Conservation (phyloP, 2,797 vertebrate genomes). For the Amblyraja radiata region DNA sequence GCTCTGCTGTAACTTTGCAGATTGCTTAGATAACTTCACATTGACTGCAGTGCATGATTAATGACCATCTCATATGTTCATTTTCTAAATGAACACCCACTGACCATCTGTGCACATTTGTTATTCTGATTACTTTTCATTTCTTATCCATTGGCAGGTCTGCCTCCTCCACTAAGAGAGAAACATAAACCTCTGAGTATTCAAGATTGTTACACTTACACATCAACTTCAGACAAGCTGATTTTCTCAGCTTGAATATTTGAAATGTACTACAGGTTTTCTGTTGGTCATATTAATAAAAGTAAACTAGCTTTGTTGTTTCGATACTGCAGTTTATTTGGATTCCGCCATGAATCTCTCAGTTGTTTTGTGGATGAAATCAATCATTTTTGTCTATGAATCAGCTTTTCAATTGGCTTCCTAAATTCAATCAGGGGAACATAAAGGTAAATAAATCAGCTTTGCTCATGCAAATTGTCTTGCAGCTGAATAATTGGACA, state of each 20-base stretch:
- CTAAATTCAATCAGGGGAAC: neutral
- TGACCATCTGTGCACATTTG: neutral
- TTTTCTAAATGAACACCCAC: neutral
- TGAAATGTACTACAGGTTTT: neutral
- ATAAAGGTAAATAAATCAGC: neutral
- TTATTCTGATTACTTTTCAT: neutral
- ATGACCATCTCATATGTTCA: neutral
- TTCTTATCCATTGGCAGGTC: neutral
- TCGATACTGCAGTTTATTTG: neutral
- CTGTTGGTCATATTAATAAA: neutral
- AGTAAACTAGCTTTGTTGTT: neutral
- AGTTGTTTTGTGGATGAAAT: neutral
- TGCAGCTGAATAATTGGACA: neutral
- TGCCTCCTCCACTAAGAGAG: neutral
- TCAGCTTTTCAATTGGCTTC: neutral
- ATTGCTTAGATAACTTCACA: neutral
- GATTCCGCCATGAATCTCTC: neutral
- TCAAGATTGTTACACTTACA: neutral
- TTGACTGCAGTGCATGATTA: neutral
- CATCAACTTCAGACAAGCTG: neutral
- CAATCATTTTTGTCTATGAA: neutral
- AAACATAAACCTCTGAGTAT: neutral
- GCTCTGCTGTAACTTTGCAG: neutral
- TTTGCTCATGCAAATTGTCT: neutral
- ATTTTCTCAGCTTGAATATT: neutral